Percentiles rank a stretch among this genome's conserved stretches.
Conservation (phyloP, 2,113 vertebrate genomes). For the Delphinapterus leucas region DNA sequence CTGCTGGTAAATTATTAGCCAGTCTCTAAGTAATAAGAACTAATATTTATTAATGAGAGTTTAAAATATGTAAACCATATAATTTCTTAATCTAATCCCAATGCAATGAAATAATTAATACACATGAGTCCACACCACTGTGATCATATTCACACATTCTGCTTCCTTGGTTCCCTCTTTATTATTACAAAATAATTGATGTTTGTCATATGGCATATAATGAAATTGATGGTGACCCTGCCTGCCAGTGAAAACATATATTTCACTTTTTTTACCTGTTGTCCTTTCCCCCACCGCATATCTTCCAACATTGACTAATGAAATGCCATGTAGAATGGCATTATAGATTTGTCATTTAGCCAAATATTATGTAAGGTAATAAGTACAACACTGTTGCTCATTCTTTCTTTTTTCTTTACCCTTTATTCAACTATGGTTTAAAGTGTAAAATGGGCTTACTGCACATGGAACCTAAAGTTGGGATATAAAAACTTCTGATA, state of each 20-base stretch:
- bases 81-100: conserved; percentile 39
- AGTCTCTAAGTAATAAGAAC: conserved; percentile 24
- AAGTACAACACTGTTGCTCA: not conserved
- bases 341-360: not conserved
- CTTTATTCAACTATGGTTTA: not conserved
- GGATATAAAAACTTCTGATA: not conserved
- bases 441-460: not conserved
- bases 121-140: not conserved
- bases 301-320: not conserved
- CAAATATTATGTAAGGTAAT: not conserved
- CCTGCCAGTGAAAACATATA: not conserved
- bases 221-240: not conserved
- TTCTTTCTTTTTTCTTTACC: not conserved
- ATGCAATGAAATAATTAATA: not conserved
- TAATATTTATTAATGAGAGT: conserved; percentile 40
- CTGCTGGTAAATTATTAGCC: conserved; percentile 17
- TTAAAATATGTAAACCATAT: not conserved
- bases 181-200: not conserved
- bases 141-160: not conserved
- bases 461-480: not conserved
- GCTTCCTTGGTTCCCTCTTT: not conserved
- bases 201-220: not conserved
- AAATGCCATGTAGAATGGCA: not conserved
- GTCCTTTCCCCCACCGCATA: not conserved
- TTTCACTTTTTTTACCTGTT: not conserved